phyloP scores from a whole-genome alignment of 37 sponge, comb jelly and placozoan genomes.

The Chondrosia reniformis region DNA sequence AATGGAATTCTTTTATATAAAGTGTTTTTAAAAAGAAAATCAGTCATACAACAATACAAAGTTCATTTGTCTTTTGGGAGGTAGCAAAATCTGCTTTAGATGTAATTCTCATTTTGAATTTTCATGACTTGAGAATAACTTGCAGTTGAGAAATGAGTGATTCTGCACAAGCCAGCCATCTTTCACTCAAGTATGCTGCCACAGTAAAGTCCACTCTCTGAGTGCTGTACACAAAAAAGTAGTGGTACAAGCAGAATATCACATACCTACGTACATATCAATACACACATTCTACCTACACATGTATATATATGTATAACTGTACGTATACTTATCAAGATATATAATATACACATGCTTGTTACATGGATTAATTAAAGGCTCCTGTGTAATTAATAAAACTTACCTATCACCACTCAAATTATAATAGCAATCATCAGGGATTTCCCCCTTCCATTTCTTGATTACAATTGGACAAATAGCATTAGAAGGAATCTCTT shows the following conservation, averaged over 20 bases:
- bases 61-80: too few species aligned
- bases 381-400: not conserved
- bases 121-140: too few species aligned
- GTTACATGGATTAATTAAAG: too few species aligned
- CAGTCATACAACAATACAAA: not conserved
- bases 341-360: not conserved
- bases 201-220: not conserved
- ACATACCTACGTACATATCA: not conserved
- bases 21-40: not conserved
- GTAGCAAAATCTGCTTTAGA: too few species aligned
- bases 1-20: not conserved
- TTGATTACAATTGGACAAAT: not conserved
- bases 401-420: constrained; percentile 1
- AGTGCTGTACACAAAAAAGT: not conserved
- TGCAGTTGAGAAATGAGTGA: too few species aligned
- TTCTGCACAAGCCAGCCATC: too few species aligned
- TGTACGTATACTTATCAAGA: not conserved
- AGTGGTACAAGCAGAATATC: not conserved
- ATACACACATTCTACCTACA: not conserved
- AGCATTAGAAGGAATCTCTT: not conserved
- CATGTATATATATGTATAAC: constrained; percentile 10
- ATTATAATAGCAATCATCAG: not conserved
- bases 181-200: not conserved
- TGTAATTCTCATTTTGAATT: too few species aligned
- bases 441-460: not conserved